Percentiles rank a stretch among this genome's conserved stretches.
phyloP scores from a whole-genome alignment of 2,888 invertebrate genomes.

The Melinopterus prodromus region DNA sequence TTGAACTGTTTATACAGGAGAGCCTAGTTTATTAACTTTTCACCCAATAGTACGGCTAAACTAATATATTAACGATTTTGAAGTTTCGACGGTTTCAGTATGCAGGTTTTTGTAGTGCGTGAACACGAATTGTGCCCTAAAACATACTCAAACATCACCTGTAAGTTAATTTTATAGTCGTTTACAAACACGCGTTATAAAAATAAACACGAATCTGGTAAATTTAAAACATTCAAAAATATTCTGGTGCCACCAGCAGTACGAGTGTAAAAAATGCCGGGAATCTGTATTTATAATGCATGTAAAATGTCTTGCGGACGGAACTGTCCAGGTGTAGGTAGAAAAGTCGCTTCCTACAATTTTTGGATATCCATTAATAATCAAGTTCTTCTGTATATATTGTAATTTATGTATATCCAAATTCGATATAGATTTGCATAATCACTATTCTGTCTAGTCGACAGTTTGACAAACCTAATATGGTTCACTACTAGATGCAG shows the following conservation, averaged over 20 bases:
- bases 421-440: not conserved
- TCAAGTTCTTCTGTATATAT: not conserved
- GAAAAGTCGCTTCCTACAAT: not conserved
- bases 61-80: no score
- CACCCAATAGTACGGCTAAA: no score
- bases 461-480: not conserved
- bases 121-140: no score
- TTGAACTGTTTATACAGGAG: no score
- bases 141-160: no score
- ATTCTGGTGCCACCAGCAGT: not conserved
- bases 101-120: no score
- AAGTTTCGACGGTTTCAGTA: no score
- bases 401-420: not conserved
- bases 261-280: not conserved
- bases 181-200: not conserved
- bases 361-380: not conserved
- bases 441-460: not conserved
- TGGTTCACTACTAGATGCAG: not conserved
- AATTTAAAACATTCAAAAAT: not conserved
- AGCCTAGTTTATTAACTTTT: no score
- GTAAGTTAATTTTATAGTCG: not conserved
- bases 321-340: not conserved
- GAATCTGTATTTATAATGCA: not conserved
- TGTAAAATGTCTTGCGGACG: not conserved
- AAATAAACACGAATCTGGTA: not conserved